phyloP scores from a whole-genome alignment of 2,113 vertebrate genomes.

The Polypterus senegalus region DNA sequence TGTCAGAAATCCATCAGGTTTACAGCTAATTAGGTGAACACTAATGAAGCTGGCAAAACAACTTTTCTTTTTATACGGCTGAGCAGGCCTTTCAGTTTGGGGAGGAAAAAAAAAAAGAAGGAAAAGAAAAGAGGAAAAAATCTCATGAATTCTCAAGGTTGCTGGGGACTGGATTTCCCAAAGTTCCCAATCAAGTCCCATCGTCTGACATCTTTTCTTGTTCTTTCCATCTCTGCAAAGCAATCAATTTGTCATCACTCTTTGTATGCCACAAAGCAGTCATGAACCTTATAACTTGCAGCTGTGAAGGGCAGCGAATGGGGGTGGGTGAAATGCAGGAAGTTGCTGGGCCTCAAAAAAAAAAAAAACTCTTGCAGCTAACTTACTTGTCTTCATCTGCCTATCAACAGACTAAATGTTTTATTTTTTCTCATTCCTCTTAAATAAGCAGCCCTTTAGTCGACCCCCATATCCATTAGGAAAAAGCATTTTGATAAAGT shows the following conservation, averaged over 20 bases:
- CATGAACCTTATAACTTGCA: conserved; percentile 75
- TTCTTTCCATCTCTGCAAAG: conserved; percentile 68
- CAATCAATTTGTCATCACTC: conserved; percentile 89
- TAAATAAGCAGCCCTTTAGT: conserved; percentile 73
- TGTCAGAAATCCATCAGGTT: conserved; percentile 98
- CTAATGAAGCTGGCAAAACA: conserved; percentile 99
- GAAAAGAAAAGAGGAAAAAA: conserved; percentile 22
- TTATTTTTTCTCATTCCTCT: conserved; percentile 49
- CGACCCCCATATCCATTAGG: conserved; percentile 76
- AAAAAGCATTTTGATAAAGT: conserved; percentile 94
- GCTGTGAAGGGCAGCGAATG: conserved; percentile 58
- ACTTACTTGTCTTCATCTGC: conserved; percentile 53
- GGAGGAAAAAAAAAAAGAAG: conserved; percentile 32
- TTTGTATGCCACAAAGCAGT: conserved; percentile 68
- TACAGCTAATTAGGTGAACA: conserved; percentile 98
- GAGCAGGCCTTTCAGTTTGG: conserved; percentile 74
- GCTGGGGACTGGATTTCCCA: conserved; percentile 74
- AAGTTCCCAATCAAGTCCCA: conserved; percentile 72
- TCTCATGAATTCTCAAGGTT: conserved; percentile 72
- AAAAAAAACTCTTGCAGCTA: conserved; percentile 34
- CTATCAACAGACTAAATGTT: conserved; percentile 59
- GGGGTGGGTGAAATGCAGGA: conserved; percentile 35
- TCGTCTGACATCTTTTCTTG: conserved; percentile 68
- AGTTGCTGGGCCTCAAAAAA: conserved; percentile 49
- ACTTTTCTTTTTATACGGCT: conserved; percentile 95